Evolutionary conservation across 2,888 invertebrate genomes (phyloP).

Genomic region (Epistrophe eligans): DNA sequence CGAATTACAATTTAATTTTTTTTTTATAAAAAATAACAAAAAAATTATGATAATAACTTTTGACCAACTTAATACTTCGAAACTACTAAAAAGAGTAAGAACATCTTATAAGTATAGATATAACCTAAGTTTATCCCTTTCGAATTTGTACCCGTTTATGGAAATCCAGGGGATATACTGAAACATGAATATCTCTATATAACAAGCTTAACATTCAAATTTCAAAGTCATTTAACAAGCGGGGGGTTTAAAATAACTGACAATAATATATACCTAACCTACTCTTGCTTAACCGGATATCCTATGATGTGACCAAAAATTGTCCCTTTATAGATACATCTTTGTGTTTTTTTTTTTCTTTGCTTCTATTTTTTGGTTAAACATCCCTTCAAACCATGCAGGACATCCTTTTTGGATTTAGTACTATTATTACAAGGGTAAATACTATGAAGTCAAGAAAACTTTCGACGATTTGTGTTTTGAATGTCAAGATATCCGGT

Average conservation of each 20-base stretch:
- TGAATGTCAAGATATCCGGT: conserved; percentile 76
- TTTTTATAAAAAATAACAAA: neutral
- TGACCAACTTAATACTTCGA: conserved; percentile 40
- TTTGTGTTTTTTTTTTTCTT: conserved; percentile 38
- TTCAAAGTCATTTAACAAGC: conserved; percentile 58
- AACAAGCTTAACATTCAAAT: conserved; percentile 48
- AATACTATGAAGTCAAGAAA: conserved; percentile 17
- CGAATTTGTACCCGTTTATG: conserved; percentile 57
- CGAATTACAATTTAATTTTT: conserved; percentile 25
- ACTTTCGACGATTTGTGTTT: conserved; percentile 71
- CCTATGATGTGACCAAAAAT: conserved; percentile 71
- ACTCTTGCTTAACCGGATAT: conserved; percentile 57
- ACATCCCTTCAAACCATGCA: conserved; percentile 54
- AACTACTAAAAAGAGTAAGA: conserved; percentile 5
- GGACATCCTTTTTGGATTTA: conserved; percentile 73
- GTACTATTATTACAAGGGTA: conserved; percentile 50
- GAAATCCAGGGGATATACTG: conserved; percentile 36
- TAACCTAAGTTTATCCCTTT: conserved; percentile 48
- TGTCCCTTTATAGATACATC: conserved; percentile 61
- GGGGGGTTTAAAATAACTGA: conserved; percentile 38
- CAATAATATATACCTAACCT: conserved; percentile 56
- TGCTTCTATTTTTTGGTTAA: conserved; percentile 8
- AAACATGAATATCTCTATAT: conserved; percentile 3
- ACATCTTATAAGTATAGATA: neutral
- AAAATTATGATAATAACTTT: conserved; percentile 57